Base-by-base conservation (phyloP, 2,113 vertebrate genomes). In the Megaceryle torquata region DNA sequence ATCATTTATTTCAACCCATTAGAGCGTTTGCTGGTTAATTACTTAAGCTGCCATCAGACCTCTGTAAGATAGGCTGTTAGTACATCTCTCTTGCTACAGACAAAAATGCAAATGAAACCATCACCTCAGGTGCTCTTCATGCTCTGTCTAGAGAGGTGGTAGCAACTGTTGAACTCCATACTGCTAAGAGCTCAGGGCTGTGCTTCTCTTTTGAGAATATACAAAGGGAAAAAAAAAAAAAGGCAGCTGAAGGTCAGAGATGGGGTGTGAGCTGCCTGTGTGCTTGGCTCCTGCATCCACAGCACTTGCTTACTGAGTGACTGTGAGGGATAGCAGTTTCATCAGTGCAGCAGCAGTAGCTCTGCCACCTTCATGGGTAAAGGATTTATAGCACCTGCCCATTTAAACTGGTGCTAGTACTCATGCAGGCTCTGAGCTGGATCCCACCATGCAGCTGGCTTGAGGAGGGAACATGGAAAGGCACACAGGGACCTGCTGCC, bases 11-110 rank as follows among this genome's bases (percentile, higher is more conserved):
- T 89, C 28, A 67, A 71, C 20, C 10, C 33, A 15, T 68, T 70
- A 81, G 13, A 75, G 11, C 54, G 53, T 87, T 89, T 91, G 39
- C 70, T 85, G 39, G 17, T 70, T 77, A 89, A 63, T 94, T 88
- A 43, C n/a, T 91, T 82, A n/a, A 91, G 79, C 29, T 86, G 51
- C 76, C 76, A 63, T 89, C 79, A 54, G 39, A 63, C 11, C 35
- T 70, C 54, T 88, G 37, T 67, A 63, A 89, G 63, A 43, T 69
- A 26, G 44, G 35, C 68, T 72, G 37, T 79, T 44, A 35, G 15
- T 69, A 31, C 19, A 15, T 59, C 65, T 82, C 28, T 72, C 28
- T 72, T 65, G 29, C n/a, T 33, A 39, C n/a, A 50, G 43, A 20
- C 41, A 82, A 80, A 89, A 71, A 26, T 28, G 75, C 20, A 80